A percentile compares a stretch with the other conserved stretches of the same genome.
phyloP scores from a whole-genome alignment of 2,113 vertebrate species.

The Panurus biarmicus region DNA sequence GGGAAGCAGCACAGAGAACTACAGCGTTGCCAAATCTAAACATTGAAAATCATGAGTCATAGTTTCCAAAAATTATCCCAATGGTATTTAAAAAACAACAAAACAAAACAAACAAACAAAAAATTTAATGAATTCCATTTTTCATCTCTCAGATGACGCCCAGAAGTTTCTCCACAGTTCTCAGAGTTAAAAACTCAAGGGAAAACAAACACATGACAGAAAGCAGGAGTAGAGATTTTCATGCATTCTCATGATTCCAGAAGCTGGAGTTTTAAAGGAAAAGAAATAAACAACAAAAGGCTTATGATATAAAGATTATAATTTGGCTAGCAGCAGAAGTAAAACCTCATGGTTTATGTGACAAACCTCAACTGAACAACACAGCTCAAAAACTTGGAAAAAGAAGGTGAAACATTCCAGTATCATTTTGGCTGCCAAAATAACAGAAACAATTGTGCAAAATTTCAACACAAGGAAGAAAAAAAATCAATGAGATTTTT shows the following conservation, averaged over 20 bases:
- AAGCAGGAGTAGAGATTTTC: not conserved
- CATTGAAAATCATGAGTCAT: slow-evolving; percentile 24
- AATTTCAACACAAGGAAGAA: not conserved
- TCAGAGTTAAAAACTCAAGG: not conserved
- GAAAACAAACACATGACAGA: slow-evolving; percentile 14
- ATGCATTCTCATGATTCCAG: slow-evolving; percentile 23
- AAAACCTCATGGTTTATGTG: slow-evolving; percentile 44
- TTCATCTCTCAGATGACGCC: slow-evolving; percentile 1
- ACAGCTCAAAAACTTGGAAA: slow-evolving; percentile 29
- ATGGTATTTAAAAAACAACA: not conserved
- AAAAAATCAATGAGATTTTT: slow-evolving; percentile 5
- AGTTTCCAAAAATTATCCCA: slow-evolving; percentile 42
- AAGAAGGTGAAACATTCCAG: slow-evolving; percentile 47
- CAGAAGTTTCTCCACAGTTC: slow-evolving; percentile 13
- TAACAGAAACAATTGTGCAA: slow-evolving; percentile 6
- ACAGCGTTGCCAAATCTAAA: not conserved
- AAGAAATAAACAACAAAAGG: slow-evolving; percentile 9
- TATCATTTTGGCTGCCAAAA: slow-evolving; percentile 33
- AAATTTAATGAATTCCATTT: not conserved
- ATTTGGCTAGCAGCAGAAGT: slow-evolving; percentile 37
- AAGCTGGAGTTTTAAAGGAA: slow-evolving; percentile 15
- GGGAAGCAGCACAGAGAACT: not conserved
- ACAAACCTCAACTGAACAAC: slow-evolving; percentile 32
- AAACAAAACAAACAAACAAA: not conserved
- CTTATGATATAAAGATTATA: slow-evolving; percentile 3